Conservation (phyloP, 2,888 invertebrate genomes). For the Tortricodes alternella region DNA sequence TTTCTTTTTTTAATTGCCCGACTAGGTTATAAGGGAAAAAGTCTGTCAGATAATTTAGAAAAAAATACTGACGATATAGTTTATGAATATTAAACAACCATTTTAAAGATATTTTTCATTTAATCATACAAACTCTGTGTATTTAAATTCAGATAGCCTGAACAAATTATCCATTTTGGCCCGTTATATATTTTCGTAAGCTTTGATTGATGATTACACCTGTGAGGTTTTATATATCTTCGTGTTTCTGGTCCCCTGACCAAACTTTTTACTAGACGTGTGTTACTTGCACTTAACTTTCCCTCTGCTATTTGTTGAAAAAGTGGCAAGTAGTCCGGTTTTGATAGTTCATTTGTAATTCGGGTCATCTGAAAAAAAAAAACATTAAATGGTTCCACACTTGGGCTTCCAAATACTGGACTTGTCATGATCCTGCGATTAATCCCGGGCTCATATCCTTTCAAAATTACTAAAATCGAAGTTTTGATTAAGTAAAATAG, state of each 20-base stretch:
- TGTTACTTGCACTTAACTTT: slow-evolving; percentile 49
- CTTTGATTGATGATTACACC: slow-evolving; percentile 72
- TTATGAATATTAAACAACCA: too few species aligned
- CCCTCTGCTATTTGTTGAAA: slow-evolving; percentile 67
- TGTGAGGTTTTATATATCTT: slow-evolving; percentile 73
- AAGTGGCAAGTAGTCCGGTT: slow-evolving; percentile 65
- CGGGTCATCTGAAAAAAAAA: slow-evolving; percentile 63
- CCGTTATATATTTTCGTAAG: slow-evolving; percentile 63
- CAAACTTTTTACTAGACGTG: slow-evolving; percentile 58
- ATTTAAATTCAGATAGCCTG: slow-evolving; percentile 72
- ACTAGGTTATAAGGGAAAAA: too few species aligned
- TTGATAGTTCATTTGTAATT: slow-evolving; percentile 66
- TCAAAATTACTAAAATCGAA: too few species aligned
- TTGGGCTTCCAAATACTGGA: too few species aligned
- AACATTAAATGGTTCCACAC: too few species aligned
- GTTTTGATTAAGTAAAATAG: too few species aligned
- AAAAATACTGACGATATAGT: too few species aligned
- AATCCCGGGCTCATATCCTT: too few species aligned
- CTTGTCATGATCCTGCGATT: too few species aligned
- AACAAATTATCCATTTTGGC: slow-evolving; percentile 73
- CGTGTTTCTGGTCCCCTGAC: slow-evolving; percentile 63
- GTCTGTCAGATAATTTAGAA: too few species aligned
- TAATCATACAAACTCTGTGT: slow-evolving; percentile 71
- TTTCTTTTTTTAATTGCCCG: too few species aligned
- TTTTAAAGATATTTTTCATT: too few species aligned